These are phyloP conservation scores for Eupristina koningsbergeri DNA, from an alignment of 1,140 invertebrate species.

Conservation along the genomic window DNA sequence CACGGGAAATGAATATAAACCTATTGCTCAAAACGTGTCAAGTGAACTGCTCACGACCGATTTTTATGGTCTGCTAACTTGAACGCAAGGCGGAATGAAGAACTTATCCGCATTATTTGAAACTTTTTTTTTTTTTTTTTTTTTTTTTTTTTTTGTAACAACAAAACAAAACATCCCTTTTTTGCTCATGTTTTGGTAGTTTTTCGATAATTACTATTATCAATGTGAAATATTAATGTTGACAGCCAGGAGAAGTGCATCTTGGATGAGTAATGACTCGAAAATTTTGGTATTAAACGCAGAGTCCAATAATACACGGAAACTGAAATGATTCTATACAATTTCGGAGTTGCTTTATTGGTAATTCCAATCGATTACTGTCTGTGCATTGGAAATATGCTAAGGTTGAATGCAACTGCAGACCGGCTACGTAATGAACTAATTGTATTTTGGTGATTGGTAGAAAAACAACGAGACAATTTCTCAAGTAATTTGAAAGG, in stretches of 20 bases:
- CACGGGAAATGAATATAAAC: neutral
- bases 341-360: neutral
- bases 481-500: neutral
- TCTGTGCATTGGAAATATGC: neutral
- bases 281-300: neutral
- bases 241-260: neutral
- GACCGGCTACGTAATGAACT: too few relatives aligned
- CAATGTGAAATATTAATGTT: neutral
- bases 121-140: too few relatives aligned
- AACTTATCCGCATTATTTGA: neutral
- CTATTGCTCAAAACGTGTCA: neutral
- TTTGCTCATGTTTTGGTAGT: neutral
- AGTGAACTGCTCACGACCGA: neutral
- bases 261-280: neutral
- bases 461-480: neutral
- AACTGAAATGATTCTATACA: neutral
- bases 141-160: too few relatives aligned
- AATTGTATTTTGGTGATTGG: neutral
- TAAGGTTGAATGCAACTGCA: neutral
- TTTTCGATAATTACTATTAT: neutral
- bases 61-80: neutral
- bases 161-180: neutral
- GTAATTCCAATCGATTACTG: neutral
- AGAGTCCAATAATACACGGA: neutral
- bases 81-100: neutral